Percentiles rank a stretch among this genome's conserved stretches.
Conservation (phyloP, 2,888 invertebrate genomes). For the Eupithecia tripunctaria region DNA sequence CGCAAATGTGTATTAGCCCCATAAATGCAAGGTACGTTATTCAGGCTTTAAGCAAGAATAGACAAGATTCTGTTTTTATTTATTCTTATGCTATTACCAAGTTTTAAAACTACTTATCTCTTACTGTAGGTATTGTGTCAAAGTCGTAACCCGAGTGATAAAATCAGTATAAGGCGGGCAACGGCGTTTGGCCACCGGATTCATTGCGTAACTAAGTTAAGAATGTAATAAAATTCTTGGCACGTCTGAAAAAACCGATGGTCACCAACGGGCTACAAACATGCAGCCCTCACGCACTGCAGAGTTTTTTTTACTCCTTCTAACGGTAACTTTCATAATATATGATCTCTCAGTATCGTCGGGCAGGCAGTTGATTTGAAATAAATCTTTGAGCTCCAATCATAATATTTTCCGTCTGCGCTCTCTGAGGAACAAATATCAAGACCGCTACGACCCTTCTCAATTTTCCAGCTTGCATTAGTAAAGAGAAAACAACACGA, state of each 20-base stretch:
- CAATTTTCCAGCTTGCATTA: slow-evolving; percentile 26
- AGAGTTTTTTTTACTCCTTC: slow-evolving; percentile 9
- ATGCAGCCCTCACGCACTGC: slow-evolving; percentile 39
- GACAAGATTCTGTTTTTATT: too few relatives aligned
- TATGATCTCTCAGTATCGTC: neutral
- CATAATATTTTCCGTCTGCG: slow-evolving; percentile 3
- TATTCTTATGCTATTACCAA: too few relatives aligned
- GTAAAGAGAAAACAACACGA: slow-evolving; percentile 28
- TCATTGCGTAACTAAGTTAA: slow-evolving; percentile 39
- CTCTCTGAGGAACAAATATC: slow-evolving; percentile 15
- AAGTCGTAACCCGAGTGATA: slow-evolving; percentile 37
- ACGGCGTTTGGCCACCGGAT: slow-evolving; percentile 29
- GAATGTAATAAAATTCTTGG: slow-evolving; percentile 44
- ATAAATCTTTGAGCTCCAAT: slow-evolving; percentile 21
- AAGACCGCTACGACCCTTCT: slow-evolving; percentile 24
- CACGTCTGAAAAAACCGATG: slow-evolving; percentile 41
- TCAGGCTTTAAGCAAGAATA: neutral
- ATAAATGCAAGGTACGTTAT: neutral
- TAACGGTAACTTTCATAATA: neutral
- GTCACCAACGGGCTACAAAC: slow-evolving; percentile 32
- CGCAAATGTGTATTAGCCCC: neutral
- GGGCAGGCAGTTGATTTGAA: slow-evolving; percentile 13
- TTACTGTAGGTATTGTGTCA: slow-evolving; percentile 16
- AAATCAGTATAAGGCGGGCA: slow-evolving; percentile 36
- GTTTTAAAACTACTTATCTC: slow-evolving; percentile 17